Evolutionary conservation across 2,797 vertebrate species (phyloP), one percentile per base, ranked within the genome.

Genomic region (Adelosebastes latens): DNA sequence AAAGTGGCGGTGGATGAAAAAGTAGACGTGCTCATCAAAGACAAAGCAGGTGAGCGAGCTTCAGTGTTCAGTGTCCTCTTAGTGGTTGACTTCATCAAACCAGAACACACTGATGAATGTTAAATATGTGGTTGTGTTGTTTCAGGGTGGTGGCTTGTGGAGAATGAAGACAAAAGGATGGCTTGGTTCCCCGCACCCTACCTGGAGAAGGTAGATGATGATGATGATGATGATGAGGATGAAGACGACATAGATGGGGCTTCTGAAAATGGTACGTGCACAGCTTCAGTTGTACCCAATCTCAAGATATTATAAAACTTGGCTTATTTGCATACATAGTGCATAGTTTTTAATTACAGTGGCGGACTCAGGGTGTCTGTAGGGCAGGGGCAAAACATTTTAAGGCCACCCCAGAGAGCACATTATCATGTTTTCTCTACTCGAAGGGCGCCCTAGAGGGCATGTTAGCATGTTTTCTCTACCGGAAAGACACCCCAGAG

Each of bases 161-260:
- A 96, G 85, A 99, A 97, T 0, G 81, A 97, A 18, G 93, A 95
- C 52, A 98, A 97, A 79, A 92, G 87, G 55, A 87, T 95, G 20
- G 97, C 98, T 60, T 99, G 98, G 98, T 99, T 99, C 87, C 98
- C 98, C 25, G 97, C 97, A 13, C 96, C 97, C 0, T 99, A 97
- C 85, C 93, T 99, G 90, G 95, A 96, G 75, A 96, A 91, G 77
- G 20, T 79, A 0, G 87, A 86, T 9, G 86, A 90, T 0, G 75
- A 80, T 2, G 74, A 86, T 4, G 81, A 64, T 39, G 89, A 88
- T 39, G 36, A 39, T n/a, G n/a, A n/a, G 1, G 88, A 90, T 39
- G 89, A 88, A 1, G 82, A 79, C 1, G 88, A 83, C 2, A 7
- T 14, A 1, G 89, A 93, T 14, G 82, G 61, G 27, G 27, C 4